phyloP scores from a whole-genome alignment of 1,140 invertebrate genomes.

The Drosophila lacertosa region DNA sequence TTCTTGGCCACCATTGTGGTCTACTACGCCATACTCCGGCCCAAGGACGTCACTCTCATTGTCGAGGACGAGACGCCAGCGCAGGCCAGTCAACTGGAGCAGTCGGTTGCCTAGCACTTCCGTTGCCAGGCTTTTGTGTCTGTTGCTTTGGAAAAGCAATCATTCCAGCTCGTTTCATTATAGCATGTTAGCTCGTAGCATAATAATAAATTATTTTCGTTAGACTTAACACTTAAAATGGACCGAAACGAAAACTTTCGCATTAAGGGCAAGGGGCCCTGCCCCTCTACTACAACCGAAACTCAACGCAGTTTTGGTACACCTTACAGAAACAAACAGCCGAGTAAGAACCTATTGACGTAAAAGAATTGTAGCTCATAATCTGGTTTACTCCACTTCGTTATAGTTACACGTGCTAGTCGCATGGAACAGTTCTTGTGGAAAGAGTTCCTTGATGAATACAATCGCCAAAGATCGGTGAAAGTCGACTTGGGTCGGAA shows the following conservation, averaged over 20 bases:
- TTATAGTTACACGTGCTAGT: constrained; percentile 61
- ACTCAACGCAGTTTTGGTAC: constrained; percentile 51
- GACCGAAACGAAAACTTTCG: constrained; percentile 16
- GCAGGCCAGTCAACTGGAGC: background rate
- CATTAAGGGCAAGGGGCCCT: constrained; percentile 41
- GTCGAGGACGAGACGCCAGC: constrained; percentile 57
- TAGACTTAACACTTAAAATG: constrained; percentile 32
- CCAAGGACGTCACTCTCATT: constrained; percentile 85
- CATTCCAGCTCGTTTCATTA: constrained; percentile 2
- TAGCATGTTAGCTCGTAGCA: background rate
- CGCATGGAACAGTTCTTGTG: constrained; percentile 71
- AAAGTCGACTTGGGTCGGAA: constrained; percentile 21
- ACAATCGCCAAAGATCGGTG: constrained; percentile 54
- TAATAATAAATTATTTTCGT: constrained; percentile 70
- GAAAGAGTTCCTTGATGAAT: constrained; percentile 73
- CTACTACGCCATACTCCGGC: constrained; percentile 86
- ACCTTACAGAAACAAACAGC: constrained; percentile 56
- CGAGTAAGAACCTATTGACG: constrained; percentile 39
- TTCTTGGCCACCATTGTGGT: constrained; percentile 85
- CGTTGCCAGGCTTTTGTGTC: constrained; percentile 21
- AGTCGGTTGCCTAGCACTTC: constrained; percentile 49
- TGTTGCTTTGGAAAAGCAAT: constrained; percentile 41
- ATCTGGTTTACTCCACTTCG: background rate
- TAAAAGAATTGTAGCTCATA: no score
- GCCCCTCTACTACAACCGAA: constrained; percentile 42